These are phyloP conservation scores for Aphrophora alni DNA, from an alignment of 2,888 invertebrate genomes.

Conservation along the genomic window DNA sequence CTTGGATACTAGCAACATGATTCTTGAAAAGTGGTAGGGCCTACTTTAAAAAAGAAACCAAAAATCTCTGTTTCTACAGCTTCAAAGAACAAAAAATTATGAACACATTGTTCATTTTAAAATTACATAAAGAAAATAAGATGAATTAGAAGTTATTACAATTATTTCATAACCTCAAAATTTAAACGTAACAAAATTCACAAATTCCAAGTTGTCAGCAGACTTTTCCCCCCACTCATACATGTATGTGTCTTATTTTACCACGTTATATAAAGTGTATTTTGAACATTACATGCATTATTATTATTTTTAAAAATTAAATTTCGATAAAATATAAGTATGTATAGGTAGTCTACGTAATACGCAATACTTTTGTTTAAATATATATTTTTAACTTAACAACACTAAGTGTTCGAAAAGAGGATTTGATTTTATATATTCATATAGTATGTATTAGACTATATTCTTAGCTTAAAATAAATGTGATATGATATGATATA, in stretches of 20 bases:
- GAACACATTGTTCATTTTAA: too few species aligned
- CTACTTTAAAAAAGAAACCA: too few species aligned
- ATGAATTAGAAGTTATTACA: too few species aligned
- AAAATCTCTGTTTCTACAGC: too few species aligned
- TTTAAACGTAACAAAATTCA: too few species aligned
- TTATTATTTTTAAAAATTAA: background rate
- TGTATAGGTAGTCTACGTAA: background rate
- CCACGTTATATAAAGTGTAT: background rate
- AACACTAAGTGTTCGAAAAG: background rate
- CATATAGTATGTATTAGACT: background rate
- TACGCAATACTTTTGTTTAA: background rate
- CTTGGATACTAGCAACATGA: too few species aligned
- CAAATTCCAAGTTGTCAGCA: too few species aligned
- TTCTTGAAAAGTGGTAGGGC: too few species aligned
- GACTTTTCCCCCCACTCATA: background rate
- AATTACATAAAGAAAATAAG: too few species aligned
- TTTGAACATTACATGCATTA: background rate
- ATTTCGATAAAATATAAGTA: background rate
- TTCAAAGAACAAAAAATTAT: too few species aligned
- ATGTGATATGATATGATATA: slow-evolving; percentile 3
- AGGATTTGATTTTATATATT: slow-evolving; percentile 2
- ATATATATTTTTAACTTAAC: background rate
- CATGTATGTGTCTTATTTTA: background rate
- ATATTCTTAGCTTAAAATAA: slow-evolving; percentile 1
- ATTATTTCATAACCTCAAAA: too few species aligned